Evolutionary conservation across 2,888 invertebrate genomes (phyloP).

Genomic region (Amphipoea oculea): DNA sequence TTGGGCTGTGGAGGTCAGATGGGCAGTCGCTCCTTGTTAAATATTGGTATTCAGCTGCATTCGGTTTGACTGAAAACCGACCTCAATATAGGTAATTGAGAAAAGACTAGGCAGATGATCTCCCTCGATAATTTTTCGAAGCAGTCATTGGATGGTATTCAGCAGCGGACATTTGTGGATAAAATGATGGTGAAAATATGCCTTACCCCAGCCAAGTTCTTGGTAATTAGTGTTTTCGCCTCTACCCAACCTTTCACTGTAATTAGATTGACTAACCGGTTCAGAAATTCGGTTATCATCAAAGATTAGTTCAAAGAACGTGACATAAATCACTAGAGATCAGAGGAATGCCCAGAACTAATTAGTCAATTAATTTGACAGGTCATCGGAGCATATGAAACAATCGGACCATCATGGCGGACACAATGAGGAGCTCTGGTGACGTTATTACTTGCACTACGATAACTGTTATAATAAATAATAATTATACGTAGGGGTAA

Average conservation of each 20-base stretch:
- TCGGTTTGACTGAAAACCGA: background rate
- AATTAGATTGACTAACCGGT: slow-evolving; percentile 6
- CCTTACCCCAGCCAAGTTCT: background rate
- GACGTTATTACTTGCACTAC: slow-evolving; percentile 11
- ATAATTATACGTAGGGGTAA: background rate
- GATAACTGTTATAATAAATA: slow-evolving; percentile 3
- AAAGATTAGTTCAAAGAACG: slow-evolving; percentile 7
- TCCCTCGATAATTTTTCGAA: background rate
- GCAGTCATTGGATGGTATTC: background rate
- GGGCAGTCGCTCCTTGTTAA: background rate
- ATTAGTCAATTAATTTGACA: slow-evolving; percentile 41
- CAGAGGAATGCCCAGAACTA: slow-evolving; percentile 10
- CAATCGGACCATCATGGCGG: slow-evolving; percentile 19
- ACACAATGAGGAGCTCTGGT: slow-evolving; percentile 11
- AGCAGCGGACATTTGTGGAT: background rate
- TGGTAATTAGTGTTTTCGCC: background rate
- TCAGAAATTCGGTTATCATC: slow-evolving; percentile 1
- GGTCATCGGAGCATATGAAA: slow-evolving; percentile 27
- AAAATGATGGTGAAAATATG: background rate
- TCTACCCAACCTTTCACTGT: background rate
- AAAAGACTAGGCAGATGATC: background rate
- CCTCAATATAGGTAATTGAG: background rate
- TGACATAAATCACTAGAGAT: slow-evolving; percentile 12
- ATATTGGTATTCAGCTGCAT: background rate
- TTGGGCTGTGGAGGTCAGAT: background rate